Base-by-base conservation (phyloP, 2,797 vertebrate genomes). In the Kryptolebias ocellatus region DNA sequence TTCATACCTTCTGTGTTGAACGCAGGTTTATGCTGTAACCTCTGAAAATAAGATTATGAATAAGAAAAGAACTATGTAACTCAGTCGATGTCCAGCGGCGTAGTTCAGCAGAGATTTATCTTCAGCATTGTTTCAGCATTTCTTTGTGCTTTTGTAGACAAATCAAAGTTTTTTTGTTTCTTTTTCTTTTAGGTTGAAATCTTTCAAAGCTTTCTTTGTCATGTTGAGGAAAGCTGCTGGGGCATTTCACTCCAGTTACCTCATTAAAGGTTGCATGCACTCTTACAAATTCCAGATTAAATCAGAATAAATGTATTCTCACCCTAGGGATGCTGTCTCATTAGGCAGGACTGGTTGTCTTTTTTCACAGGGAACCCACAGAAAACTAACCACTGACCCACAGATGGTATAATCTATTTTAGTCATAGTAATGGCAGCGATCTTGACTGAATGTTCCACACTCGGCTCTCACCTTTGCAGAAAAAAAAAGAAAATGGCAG, bases 191-290 rank as follows among this genome's bases (percentile, higher is more conserved):
- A 59, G 1, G 24, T 44, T 50, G 58, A 60, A 27, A 47, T 75
- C 52, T 24, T 42, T 60, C 17, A 54, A 65, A 59, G 49, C 73
- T 60, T 72, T 16, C 28, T 37, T 20, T 66, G 39, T 24, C 16
- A 51, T 74, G 59, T 64, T 67, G 39, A 62, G 49, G 27, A 44
- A 66, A 46, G 63, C 44, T 31, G 53, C 61, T 60, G 54, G 29
- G 47, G 64, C 49, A n/a, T 73, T 57, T 70, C 69, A 34, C 60
- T 56, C 29, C 54, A 12, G 52, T 55, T 74, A 55, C 62, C 71
- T 84, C 74, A 76, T 83, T 81, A 76, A 65, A 70, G 59, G 42
- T 62, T 20, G 17, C 11, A 68, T 16, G 49, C 28, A 11, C 31
- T 27, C 29, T 27, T 18, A 15, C 16, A 27, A 67, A 60, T 57